Conservation (phyloP, 2,888 invertebrate genomes). For the Latrodectus elegans region DNA sequence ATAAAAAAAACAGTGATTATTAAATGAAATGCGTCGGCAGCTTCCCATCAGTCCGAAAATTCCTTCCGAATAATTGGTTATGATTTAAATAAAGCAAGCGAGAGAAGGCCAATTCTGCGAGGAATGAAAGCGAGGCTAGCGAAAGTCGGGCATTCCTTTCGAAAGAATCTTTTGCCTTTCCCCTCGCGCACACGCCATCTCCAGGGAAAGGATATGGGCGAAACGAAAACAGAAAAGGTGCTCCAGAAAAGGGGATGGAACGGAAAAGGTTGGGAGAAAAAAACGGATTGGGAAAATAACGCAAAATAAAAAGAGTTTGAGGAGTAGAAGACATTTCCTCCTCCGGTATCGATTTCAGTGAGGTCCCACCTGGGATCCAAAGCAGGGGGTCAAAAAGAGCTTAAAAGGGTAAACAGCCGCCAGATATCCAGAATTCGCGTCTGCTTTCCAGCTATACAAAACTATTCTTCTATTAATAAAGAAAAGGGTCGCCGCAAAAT, state of each 20-base stretch:
- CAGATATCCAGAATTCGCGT: constrained; percentile 47
- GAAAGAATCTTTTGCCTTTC: constrained; percentile 6
- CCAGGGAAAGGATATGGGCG: constrained; percentile 26
- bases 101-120: constrained; percentile 26
- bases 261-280: constrained; percentile 25
- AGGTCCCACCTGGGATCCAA: constrained; percentile 64
- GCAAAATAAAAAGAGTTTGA: neutral
- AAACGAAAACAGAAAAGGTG: constrained; percentile 32
- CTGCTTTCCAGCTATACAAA: constrained; percentile 57
- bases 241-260: constrained; percentile 18
- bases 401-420: constrained; percentile 69
- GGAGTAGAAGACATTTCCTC: constrained; percentile 58
- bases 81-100: constrained; percentile 53
- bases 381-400: constrained; percentile 54
- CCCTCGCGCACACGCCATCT: constrained; percentile 18
- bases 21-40: neutral
- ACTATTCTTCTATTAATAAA: constrained; percentile 69
- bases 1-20: neutral
- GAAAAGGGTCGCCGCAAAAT: constrained; percentile 64
- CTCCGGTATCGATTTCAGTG: constrained; percentile 43
- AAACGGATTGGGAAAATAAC: constrained; percentile 13
- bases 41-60: neutral
- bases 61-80: constrained; percentile 36
- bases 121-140: constrained; percentile 9
- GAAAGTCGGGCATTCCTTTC: constrained; percentile 36